Evolutionary conservation across 2,113 vertebrate genomes (phyloP), one percentile per base, ranked within the genome.

Genomic region (Vulpes lagopus): DNA sequence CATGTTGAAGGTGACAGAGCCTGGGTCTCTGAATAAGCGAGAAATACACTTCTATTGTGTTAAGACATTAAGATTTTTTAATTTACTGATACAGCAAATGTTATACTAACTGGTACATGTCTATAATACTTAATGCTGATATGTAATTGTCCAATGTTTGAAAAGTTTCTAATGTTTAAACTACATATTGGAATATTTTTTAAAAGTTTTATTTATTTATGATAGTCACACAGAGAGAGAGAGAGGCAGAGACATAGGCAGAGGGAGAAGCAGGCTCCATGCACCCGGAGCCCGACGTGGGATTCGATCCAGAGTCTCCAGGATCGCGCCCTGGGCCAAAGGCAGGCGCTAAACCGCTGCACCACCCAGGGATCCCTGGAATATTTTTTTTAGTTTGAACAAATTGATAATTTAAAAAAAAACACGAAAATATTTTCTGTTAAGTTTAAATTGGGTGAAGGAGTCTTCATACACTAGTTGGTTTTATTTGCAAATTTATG

Each of bases 401-500:
- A 55, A 79, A 79, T 32, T 79, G 51, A 55, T 17, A 32, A 79
- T 79, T 79, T 35, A 35, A 35, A n/a, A 79, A 79, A 55, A 32
- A 2, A 32, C 76, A 20, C 30, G 20, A 17, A 76, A 95, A 95
- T 43, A 62, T 89, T 1, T 95, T 89, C 19, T 65, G 11, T 74
- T 94, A 89, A 78, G 4, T 82, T 92, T 94, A 74, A 90, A 80
- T 74, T 69, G 11, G 49, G 8, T 81, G 16, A 73, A 53, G 0
- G 62, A 73, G 35, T 84, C n/a, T 95, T 71, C 86, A 35, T 81
- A 27, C 4, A 83, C 6, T 71, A 57, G 76, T 88, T 83, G 49
- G 49, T 67, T 97, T 96, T 87, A 87, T 94, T 94, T 98, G 86
- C 20, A 69, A 90, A 22, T 94, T 82, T 7, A 95, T 79, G 57